A percentile compares a stretch with the other conserved stretches of the same genome.
phyloP scores from a whole-genome alignment of 2,888 invertebrate genomes.

The Calliopum simillimum region DNA sequence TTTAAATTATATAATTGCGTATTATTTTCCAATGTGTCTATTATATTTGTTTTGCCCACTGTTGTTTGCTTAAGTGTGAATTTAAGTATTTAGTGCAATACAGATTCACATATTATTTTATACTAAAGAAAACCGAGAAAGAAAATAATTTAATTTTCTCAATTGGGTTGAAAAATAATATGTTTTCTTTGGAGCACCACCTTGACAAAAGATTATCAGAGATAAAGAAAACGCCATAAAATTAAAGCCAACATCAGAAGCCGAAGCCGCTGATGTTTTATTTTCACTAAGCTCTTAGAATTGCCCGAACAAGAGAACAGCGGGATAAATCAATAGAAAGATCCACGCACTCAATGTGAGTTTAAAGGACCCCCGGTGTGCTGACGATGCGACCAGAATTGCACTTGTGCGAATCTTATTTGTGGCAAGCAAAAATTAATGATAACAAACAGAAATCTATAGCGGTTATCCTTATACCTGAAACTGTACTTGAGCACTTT shows the following conservation, averaged over 20 bases:
- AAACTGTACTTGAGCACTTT: background rate
- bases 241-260: slow-evolving; percentile 23
- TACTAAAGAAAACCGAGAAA: background rate
- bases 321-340: slow-evolving; percentile 15
- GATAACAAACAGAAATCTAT: background rate
- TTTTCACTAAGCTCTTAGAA: background rate
- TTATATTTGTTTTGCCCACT: no score
- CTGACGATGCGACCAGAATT: slow-evolving; percentile 3
- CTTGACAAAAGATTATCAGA: background rate
- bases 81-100: background rate
- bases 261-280: background rate
- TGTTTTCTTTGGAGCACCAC: slow-evolving; percentile 22
- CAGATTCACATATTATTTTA: no score
- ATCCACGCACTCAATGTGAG: background rate
- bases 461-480: background rate
- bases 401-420: slow-evolving; percentile 26
- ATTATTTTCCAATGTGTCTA: no score
- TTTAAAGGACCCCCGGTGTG: slow-evolving; percentile 17
- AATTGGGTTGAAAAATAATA: slow-evolving; percentile 35
- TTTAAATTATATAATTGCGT: no score
- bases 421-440: slow-evolving; percentile 1
- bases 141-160: slow-evolving; percentile 9
- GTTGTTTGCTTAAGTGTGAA: background rate
- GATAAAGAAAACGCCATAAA: background rate
- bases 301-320: slow-evolving; percentile 23